Evolutionary conservation across 2,888 invertebrate genomes (phyloP), one percentile per base, ranked within the genome.

Genomic region (Rhingia campestris): DNA sequence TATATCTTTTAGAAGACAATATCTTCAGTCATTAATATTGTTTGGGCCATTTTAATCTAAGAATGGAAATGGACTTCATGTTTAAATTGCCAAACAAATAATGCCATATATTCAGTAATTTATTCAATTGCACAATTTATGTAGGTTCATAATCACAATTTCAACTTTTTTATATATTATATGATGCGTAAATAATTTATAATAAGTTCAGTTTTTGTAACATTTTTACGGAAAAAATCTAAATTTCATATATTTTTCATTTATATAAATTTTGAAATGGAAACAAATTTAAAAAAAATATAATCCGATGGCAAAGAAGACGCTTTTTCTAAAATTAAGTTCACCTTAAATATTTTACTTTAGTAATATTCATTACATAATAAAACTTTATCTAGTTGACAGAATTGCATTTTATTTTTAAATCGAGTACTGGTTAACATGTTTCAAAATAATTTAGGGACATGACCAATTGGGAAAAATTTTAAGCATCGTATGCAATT

Each of bases 81-180:
- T 0, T 12, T 45, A 6, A 30, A 73, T 73, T 66, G 33, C 64
- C 41, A 64, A 14, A 41, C 58, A 49, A 35, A 74, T 41, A 41
- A 74, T 56, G 73, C 56, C 66, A 74, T 74, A 54, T 64, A 58
- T 74, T 66, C 56, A 66, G 64, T 64, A 64, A 73, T 56, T 73
- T 74, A 74, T 56, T 64, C 54, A 47, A 64, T 81, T 81, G 81
- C 81, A 81, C 81, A 81, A 81, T 47, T 61, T 67, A 67, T 70
- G 56, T 70, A 77, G 54, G 43, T 37, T 63, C 14, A 35, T 70
- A 70, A 49, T 72, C 76, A 64, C 41, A 22, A 35, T 45, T 30
- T 53, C 49, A 61, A 54, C 37, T 61, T 51, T n/a, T 81, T 30
- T 51, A 4, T 32, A 56, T 47, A 22, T 22, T 22, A 22, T 35